A percentile compares a stretch with the other conserved stretches of the same genome.
These are phyloP conservation scores for Leptopilina myrica DNA, from an alignment of 2,888 invertebrate species.

Conservation along the genomic window DNA sequence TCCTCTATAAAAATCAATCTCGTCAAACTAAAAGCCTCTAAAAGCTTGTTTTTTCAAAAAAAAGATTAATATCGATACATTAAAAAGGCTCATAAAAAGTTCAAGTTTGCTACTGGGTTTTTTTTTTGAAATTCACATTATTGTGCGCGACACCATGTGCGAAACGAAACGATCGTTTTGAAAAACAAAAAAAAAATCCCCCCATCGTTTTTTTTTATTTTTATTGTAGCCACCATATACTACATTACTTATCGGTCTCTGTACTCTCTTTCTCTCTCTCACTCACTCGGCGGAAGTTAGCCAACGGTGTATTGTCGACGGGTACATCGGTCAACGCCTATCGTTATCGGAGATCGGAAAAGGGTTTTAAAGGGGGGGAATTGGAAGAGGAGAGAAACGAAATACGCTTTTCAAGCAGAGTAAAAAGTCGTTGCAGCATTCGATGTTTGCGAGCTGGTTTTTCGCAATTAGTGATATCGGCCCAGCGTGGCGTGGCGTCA, in stretches of 20 bases:
- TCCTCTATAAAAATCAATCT: conserved; percentile 19
- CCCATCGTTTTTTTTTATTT: conserved; percentile 24
- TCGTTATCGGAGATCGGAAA: conserved; percentile 24
- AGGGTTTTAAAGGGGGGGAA: neutral
- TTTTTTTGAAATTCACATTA: conserved; percentile 7
- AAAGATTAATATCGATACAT: neutral
- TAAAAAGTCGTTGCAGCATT: conserved; percentile 34
- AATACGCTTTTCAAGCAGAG: conserved; percentile 36
- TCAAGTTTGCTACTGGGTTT: neutral
- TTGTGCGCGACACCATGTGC: conserved; percentile 7
- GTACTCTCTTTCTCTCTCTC: neutral
- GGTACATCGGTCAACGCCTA: conserved; percentile 40
- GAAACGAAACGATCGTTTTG: neutral
- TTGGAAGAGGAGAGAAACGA: neutral
- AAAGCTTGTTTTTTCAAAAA: neutral
- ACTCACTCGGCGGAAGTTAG: conserved; percentile 28
- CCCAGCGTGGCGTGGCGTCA: conserved; percentile 58
- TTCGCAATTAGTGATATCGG: conserved; percentile 72
- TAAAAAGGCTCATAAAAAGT: conserved; percentile 13
- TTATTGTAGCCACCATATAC: conserved; percentile 5
- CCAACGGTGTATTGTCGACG: conserved; percentile 32
- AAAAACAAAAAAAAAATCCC: conserved; percentile 10
- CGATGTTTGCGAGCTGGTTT: conserved; percentile 61
- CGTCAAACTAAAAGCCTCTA: conserved; percentile 6
- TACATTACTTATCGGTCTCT: conserved; percentile 36